A percentile compares a stretch with the other conserved stretches of the same genome.
phyloP scores from a whole-genome alignment of 2,888 invertebrate species.

The Nematopogon swammerdamellus region DNA sequence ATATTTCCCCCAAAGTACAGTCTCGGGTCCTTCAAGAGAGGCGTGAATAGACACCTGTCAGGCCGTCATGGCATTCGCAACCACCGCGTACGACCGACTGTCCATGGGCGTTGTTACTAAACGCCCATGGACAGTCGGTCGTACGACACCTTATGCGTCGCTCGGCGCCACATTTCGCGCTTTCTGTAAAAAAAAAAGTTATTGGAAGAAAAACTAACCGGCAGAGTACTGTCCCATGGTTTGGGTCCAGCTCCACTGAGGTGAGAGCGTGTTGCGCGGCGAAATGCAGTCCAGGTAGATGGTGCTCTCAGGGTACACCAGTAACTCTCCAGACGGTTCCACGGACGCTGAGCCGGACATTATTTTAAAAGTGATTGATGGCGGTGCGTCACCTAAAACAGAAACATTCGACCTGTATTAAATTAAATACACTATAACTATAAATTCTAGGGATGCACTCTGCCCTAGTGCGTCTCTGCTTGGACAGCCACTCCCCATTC shows the following conservation, averaged over 20 bases:
- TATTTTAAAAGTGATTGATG: constrained; percentile 73
- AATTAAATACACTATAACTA: no score
- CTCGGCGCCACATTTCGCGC: no score
- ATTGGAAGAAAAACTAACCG: constrained; percentile 43
- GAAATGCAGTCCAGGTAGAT: constrained; percentile 81
- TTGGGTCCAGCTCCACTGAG: constrained; percentile 88
- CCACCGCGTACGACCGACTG: no score
- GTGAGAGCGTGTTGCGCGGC: constrained; percentile 70
- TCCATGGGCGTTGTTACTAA: no score
- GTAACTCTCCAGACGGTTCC: constrained; percentile 74
- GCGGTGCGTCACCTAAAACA: constrained; percentile 71
- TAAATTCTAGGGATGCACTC: no score
- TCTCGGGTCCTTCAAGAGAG: no score
- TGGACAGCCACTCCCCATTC: constrained; percentile 78
- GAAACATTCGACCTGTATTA: neutral
- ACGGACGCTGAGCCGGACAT: constrained; percentile 78
- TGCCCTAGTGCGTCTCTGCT: constrained; percentile 19
- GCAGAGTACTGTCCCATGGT: constrained; percentile 74
- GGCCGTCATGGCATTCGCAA: no score
- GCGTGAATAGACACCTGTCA: no score
- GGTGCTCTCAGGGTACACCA: constrained; percentile 77
- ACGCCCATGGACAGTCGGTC: no score
- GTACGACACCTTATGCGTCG: no score
- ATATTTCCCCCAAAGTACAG: no score
- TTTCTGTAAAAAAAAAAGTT: no score